These are phyloP conservation scores for Ahaetulla prasina DNA, from an alignment of 2,113 vertebrate genomes.

Conservation along the genomic window DNA sequence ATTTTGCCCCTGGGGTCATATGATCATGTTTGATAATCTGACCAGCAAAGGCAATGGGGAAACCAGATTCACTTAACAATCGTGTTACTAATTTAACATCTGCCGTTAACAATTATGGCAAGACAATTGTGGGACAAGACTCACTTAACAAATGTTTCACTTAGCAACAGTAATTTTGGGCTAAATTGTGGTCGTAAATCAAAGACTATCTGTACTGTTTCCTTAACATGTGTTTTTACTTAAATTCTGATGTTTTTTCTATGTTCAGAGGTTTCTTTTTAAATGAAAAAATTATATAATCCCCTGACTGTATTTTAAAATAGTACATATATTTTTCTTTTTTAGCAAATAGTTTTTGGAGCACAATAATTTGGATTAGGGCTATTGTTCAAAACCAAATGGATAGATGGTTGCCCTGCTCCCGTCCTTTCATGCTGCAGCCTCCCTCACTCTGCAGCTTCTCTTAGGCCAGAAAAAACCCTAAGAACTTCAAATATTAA, in stretches of 20 bases:
- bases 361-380: background rate
- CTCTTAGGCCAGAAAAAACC: background rate
- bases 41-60: background rate
- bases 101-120: background rate
- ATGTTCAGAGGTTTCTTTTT: background rate
- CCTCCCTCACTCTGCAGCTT: background rate
- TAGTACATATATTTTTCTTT: background rate
- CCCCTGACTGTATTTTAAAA: background rate
- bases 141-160: background rate
- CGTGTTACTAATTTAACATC: background rate
- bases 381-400: background rate
- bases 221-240: background rate
- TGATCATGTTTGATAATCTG: background rate
- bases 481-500: background rate
- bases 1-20: background rate
- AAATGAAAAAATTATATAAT: background rate
- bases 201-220: background rate
- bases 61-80: background rate
- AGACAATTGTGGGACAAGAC: background rate
- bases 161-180: background rate
- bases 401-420: background rate
- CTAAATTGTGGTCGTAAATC: background rate
- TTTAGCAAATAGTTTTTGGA: background rate
- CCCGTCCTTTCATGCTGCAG: background rate
- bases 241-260: background rate